phyloP scores from a whole-genome alignment of 1,140 invertebrate genomes.

The Euwallacea fornicatus region DNA sequence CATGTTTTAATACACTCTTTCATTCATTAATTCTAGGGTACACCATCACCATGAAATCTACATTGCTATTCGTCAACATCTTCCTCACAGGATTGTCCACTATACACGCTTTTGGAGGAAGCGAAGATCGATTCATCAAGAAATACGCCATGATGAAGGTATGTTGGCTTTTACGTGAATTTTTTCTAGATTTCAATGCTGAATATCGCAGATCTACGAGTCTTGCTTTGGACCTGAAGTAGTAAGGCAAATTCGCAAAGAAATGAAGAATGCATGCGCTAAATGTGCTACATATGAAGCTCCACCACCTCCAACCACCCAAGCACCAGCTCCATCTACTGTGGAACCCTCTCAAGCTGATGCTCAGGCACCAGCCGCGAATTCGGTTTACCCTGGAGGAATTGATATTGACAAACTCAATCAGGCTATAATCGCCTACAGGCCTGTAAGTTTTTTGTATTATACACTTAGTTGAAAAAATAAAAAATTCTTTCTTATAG shows the following conservation, averaged over 20 bases:
- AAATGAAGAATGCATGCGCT: constrained; percentile 64
- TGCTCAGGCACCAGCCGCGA: constrained; percentile 42
- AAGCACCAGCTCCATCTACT: constrained; percentile 52
- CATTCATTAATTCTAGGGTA: constrained; percentile 1
- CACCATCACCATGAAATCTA: background rate
- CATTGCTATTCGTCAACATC: background rate
- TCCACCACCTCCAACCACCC: constrained; percentile 50
- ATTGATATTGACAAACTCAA: constrained; percentile 57
- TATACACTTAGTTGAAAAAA: background rate
- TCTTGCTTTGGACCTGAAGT: constrained; percentile 67
- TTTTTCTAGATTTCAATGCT: background rate
- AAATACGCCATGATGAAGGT: constrained; percentile 72
- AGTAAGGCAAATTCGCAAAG: constrained; percentile 65
- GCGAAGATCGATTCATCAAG: constrained; percentile 66
- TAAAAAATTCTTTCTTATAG: background rate
- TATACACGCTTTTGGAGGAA: constrained; percentile 55
- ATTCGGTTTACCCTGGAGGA: constrained; percentile 40
- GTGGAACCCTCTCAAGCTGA: constrained; percentile 49
- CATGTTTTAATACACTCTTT: background rate
- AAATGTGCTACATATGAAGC: constrained; percentile 59
- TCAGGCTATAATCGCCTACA: constrained; percentile 56
- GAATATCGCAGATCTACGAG: constrained; percentile 61
- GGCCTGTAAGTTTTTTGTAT: constrained; percentile 47
- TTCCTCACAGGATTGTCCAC: background rate
- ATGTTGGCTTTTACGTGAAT: constrained; percentile 39